Evolutionary conservation across 2,888 invertebrate species (phyloP).

Genomic region (Pardosa pseudoannulata): DNA sequence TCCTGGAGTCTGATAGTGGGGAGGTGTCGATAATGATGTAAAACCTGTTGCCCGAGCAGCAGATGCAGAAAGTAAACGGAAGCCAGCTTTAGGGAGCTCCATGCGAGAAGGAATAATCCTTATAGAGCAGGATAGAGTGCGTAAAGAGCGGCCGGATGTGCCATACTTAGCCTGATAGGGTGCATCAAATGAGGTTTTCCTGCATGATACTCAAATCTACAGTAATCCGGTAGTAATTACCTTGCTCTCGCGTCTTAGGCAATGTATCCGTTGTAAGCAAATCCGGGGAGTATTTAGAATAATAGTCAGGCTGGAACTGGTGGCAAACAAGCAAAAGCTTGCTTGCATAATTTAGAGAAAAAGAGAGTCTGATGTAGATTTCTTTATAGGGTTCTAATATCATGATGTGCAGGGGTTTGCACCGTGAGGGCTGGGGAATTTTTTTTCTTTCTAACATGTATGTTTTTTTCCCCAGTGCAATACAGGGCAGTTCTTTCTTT

Average conservation of each 20-base stretch:
- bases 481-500: no score
- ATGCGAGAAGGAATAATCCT: conserved; percentile 59
- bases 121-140: conserved; percentile 31
- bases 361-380: no score
- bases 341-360: conserved; percentile 57
- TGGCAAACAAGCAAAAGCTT: conserved; percentile 55
- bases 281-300: conserved; percentile 61
- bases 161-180: conserved; percentile 36
- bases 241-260: conserved; percentile 36
- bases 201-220: conserved; percentile 15
- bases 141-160: conserved; percentile 12
- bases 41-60: conserved; percentile 64
- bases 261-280: conserved; percentile 31
- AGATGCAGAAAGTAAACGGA: conserved; percentile 23
- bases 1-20: conserved; percentile 18
- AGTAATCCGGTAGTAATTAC: conserved; percentile 69
- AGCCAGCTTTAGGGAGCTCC: conserved; percentile 5
- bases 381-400: no score
- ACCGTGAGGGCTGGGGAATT: no score
- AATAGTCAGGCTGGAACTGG: conserved; percentile 42
- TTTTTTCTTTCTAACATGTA: no score
- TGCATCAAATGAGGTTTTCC: conserved; percentile 53
- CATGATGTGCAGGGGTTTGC: no score
- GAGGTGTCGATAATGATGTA: conserved; percentile 69
- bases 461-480: no score